These are phyloP conservation scores for Acanthornis magna DNA, from an alignment of 2,797 vertebrate species.

Conservation along the genomic window DNA sequence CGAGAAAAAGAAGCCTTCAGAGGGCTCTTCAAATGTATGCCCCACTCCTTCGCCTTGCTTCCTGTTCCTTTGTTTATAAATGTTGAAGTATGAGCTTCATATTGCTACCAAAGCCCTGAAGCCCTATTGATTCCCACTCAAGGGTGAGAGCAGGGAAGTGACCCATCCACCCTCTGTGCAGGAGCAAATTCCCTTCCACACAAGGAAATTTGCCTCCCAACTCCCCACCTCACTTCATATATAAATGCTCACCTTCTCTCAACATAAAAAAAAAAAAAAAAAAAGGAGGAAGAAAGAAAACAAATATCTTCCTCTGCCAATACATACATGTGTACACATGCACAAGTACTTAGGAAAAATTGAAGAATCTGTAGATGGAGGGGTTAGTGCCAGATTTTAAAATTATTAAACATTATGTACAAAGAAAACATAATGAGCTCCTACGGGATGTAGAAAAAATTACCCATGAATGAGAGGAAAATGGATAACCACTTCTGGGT, in stretches of 20 bases:
- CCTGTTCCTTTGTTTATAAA: background rate
- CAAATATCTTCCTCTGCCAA: background rate
- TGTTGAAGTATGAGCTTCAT: background rate
- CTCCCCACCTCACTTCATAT: background rate
- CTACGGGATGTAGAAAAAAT: slow-evolving; percentile 47
- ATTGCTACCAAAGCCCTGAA: background rate
- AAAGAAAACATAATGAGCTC: slow-evolving; percentile 58
- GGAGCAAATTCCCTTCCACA: background rate
- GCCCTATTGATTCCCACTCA: background rate
- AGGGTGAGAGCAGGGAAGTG: background rate
- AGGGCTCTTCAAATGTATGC: background rate
- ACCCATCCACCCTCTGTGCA: background rate
- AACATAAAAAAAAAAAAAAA: background rate
- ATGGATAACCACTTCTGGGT: slow-evolving; percentile 48
- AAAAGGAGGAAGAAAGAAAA: background rate
- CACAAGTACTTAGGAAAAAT: background rate
- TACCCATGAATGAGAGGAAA: slow-evolving; percentile 41
- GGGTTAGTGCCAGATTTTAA: slow-evolving; percentile 3
- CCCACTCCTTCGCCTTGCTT: background rate
- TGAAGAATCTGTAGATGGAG: background rate
- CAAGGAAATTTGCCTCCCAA: background rate
- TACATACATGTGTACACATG: background rate
- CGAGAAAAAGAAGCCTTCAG: background rate
- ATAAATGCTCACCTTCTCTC: background rate
- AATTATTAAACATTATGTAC: slow-evolving; percentile 49